phyloP scores from a whole-genome alignment of 2,797 vertebrate genomes.

The Hylomyscus alleni region DNA sequence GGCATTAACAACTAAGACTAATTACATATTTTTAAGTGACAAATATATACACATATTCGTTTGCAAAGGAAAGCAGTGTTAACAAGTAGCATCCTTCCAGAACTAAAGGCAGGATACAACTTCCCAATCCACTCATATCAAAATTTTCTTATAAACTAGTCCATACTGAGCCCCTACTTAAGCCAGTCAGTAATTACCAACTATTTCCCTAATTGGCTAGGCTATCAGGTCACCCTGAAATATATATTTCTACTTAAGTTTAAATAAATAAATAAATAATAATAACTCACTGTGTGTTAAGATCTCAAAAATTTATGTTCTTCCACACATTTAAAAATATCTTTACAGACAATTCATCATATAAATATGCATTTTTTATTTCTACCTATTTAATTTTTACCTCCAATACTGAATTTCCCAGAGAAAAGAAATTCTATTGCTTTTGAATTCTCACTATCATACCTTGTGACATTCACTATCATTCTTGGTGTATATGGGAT shows the following conservation, averaged over 20 bases:
- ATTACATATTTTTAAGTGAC: not conserved
- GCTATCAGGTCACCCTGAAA: not conserved
- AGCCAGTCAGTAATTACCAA: not conserved
- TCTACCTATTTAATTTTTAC: not conserved
- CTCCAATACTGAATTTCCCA: not conserved
- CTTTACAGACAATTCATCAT: not conserved
- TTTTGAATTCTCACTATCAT: conserved; percentile 7
- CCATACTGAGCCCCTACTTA: not conserved
- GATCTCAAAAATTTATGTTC: not conserved
- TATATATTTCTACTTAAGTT: not conserved
- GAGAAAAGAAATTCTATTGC: not conserved
- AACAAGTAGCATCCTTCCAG: not conserved
- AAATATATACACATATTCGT: not conserved
- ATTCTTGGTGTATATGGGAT: not conserved
- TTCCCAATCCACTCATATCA: not conserved
- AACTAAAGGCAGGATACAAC: not conserved
- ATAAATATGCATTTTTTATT: conserved; percentile 5
- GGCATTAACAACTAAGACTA: not conserved
- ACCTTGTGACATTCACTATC: not conserved
- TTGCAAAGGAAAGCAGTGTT: conserved; percentile 18
- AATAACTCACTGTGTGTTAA: not conserved
- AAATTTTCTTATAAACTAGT: not conserved
- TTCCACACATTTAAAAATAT: not conserved
- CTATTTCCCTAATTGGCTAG: not conserved
- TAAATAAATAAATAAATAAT: not conserved